phyloP scores from a whole-genome alignment of 2,888 invertebrate genomes.

The Limnephilus marmoratus region DNA sequence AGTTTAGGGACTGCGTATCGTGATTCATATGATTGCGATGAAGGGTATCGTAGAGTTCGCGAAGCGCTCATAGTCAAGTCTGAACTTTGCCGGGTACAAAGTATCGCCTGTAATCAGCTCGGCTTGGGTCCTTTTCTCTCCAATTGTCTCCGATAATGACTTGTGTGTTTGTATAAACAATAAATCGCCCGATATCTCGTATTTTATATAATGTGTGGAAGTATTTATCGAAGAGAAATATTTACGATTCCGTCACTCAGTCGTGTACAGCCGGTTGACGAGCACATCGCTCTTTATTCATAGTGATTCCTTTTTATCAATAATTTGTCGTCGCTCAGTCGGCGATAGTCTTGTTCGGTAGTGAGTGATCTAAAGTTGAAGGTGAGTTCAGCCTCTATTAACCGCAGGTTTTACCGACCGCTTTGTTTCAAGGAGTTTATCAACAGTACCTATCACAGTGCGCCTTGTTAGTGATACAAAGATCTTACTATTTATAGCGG shows the following conservation, averaged over 20 bases:
- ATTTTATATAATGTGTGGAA: constrained; percentile 28
- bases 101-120: constrained; percentile 18
- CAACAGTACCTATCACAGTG: neutral
- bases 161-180: neutral
- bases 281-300: constrained; percentile 5
- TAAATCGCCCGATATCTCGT: constrained; percentile 29
- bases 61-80: neutral
- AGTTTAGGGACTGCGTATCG: neutral
- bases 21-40: neutral
- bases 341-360: constrained; percentile 16
- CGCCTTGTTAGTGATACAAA: neutral
- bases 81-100: constrained; percentile 47
- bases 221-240: constrained; percentile 47
- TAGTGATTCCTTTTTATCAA: constrained; percentile 13
- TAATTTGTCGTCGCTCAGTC: constrained; percentile 6
- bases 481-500: neutral
- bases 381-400: neutral
- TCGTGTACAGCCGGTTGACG: constrained; percentile 34
- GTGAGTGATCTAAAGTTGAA: constrained; percentile 30
- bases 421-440: neutral
- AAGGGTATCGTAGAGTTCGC: neutral
- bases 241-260: constrained; percentile 45
- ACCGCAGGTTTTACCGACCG: neutral
- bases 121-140: constrained; percentile 14
- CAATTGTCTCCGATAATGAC: constrained; percentile 17